These are phyloP conservation scores for Drosophila acutilabella DNA, from an alignment of 2,888 invertebrate species.

Conservation along the genomic window DNA sequence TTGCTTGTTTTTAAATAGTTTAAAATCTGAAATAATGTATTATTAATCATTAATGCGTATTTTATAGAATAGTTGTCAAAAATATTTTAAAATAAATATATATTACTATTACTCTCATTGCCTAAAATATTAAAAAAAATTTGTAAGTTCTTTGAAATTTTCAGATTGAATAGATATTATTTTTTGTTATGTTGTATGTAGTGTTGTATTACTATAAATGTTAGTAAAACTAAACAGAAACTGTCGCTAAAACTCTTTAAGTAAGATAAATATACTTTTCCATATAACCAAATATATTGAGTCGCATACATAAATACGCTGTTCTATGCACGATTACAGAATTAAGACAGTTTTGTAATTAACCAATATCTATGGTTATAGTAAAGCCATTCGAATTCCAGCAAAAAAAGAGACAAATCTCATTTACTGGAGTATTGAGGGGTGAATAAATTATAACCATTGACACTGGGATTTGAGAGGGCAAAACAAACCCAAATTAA, in stretches of 20 bases:
- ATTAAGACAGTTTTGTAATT: slow-evolving; percentile 61
- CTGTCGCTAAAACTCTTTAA: no score
- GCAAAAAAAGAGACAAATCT: slow-evolving; percentile 11
- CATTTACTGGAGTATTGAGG: slow-evolving; percentile 20
- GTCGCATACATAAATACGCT: slow-evolving; percentile 41
- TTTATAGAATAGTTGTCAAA: no score
- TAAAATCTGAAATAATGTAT: no score
- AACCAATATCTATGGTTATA: slow-evolving; percentile 64
- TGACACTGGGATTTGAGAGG: slow-evolving; percentile 32
- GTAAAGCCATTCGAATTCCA: slow-evolving; percentile 53
- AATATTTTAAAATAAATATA: no score
- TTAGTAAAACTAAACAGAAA: background rate
- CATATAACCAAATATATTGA: slow-evolving; percentile 1
- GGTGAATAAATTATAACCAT: slow-evolving; percentile 68
- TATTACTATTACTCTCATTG: no score
- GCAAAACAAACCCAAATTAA: slow-evolving; percentile 42
- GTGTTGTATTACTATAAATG: background rate
- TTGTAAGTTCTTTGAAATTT: no score
- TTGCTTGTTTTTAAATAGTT: no score
- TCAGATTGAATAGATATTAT: no score
- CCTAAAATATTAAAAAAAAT: no score
- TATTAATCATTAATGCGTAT: no score
- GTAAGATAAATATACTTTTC: background rate
- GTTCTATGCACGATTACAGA: slow-evolving; percentile 48
- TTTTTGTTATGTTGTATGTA: no score